Evolutionary conservation across 2,113 vertebrate genomes (phyloP), one percentile per base, ranked within the genome.

Genomic region (Meriones unguiculatus): DNA sequence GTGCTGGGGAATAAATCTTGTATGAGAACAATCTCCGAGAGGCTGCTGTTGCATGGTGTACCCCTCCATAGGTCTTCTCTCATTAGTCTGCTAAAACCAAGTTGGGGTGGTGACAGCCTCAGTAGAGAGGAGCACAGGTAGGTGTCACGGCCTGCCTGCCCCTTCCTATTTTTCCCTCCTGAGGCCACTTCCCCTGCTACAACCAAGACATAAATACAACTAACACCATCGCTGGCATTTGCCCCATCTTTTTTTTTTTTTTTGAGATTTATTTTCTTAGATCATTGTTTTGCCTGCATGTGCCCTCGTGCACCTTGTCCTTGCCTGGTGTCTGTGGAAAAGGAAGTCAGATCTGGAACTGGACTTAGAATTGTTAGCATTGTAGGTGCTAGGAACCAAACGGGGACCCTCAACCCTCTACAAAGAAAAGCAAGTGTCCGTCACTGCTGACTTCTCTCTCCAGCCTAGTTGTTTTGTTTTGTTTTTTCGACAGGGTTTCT

Each of bases 1-100:
- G 88, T 94, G 89, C 76, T 94, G 89, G 89, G 94, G 80, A 98
- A 98, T 98, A 98, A 98, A 98, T 97, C 97, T 98, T 96, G 57
- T 97, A 89, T 95, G 95, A 97, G 92, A 97, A 95, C 86, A 73
- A 95, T 67, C 54, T 92, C 70, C 52, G 76, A 93, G 81, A 93
- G 91, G 91, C 64, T 90, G 41, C 38, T 15, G 28, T 88, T 93
- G 75, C 62, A 28, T 93, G 32, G 41, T 90, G 85, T 82, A 59
- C 52, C 85, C 13, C 57, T 90, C 17, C 62, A 35, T 67, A 82
- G 24, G 59, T 59, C 41, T 90, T 38, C 24, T 76, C 2, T 75
- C 24, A 12, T 50, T 84, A 82, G 70, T 85, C 91, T 17, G 38
- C 69, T 91, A 35, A 78, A 77, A 38, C 81, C 84, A 54, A 89